phyloP scores from a whole-genome alignment of 1,140 invertebrate species.

The Lycorma delicatula region DNA sequence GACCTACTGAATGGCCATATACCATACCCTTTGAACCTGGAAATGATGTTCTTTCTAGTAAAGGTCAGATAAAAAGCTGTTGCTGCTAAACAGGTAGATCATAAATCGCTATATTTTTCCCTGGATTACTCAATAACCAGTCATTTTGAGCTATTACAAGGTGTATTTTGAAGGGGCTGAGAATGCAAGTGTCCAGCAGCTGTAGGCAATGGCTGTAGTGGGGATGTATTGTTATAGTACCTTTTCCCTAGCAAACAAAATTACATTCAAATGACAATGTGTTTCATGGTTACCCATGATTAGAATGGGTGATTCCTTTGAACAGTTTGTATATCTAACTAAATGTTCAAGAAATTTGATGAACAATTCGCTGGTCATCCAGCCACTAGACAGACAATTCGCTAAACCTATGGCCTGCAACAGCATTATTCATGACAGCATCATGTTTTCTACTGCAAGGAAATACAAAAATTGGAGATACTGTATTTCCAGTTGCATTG shows the following conservation, averaged over 20 bases:
- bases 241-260: slow-evolving; percentile 24
- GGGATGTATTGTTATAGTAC: slow-evolving; percentile 30
- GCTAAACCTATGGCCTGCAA: slow-evolving; percentile 29
- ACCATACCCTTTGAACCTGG: neutral
- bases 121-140: neutral
- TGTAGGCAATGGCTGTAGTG: slow-evolving; percentile 30
- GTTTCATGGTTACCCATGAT: slow-evolving; percentile 34
- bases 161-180: slow-evolving; percentile 18
- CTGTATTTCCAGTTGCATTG: slow-evolving; percentile 35
- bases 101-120: slow-evolving; percentile 1
- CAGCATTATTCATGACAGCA: neutral
- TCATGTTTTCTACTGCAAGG: slow-evolving; percentile 31
- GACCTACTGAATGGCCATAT: neutral
- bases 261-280: slow-evolving; percentile 31
- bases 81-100: too few relatives aligned
- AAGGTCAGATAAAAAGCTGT: neutral
- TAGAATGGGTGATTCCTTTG: slow-evolving; percentile 32
- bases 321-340: slow-evolving; percentile 21
- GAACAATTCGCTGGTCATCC: slow-evolving; percentile 32
- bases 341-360: slow-evolving; percentile 22
- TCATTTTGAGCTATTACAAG: neutral
- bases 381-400: slow-evolving; percentile 30
- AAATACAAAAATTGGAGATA: slow-evolving; percentile 40
- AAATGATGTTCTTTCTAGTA: neutral
- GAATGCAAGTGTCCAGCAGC: slow-evolving; percentile 32